Evolutionary conservation across 2,888 invertebrate genomes (phyloP).

Genomic region (Acanthoscelides obtectus): DNA sequence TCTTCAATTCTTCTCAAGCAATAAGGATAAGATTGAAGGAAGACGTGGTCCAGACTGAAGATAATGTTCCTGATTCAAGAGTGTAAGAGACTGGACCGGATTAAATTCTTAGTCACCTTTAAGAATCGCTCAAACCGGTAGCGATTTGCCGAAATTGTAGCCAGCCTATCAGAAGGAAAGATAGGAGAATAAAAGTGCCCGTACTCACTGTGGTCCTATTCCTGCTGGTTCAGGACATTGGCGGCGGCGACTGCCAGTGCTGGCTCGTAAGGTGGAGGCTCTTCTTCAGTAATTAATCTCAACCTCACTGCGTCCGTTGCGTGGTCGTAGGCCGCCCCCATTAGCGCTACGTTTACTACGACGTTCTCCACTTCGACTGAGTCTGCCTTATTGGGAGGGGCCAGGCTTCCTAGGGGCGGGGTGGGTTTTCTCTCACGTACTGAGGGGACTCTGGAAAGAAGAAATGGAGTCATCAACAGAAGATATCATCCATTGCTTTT

Average conservation of each 20-base stretch:
- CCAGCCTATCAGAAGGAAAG: too few species aligned
- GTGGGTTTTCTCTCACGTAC: constrained; percentile 43
- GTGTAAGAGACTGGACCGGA: too few species aligned
- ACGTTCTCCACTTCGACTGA: constrained; percentile 53
- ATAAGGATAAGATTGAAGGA: too few species aligned
- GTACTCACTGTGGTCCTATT: constrained; percentile 8
- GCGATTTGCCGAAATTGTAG: too few species aligned
- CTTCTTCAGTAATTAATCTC: constrained; percentile 46
- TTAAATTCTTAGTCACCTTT: too few species aligned
- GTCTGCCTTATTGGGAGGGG: constrained; percentile 47
- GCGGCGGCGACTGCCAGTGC: background rate
- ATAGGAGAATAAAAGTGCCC: too few species aligned
- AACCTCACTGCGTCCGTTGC: constrained; percentile 45
- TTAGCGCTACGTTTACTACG: constrained; percentile 31
- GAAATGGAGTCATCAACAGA: too few species aligned
- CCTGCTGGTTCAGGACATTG: background rate
- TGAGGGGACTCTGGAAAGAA: constrained; percentile 34
- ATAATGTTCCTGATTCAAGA: too few species aligned
- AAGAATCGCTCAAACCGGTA: too few species aligned
- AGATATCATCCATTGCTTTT: too few species aligned
- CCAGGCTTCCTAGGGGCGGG: constrained; percentile 18
- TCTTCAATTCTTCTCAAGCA: too few species aligned
- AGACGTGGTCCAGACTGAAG: too few species aligned
- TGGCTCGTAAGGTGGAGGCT: constrained; percentile 40
- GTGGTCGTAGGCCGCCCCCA: constrained; percentile 40